phyloP scores from a whole-genome alignment of 1,140 invertebrate species.

The Proales similis region DNA sequence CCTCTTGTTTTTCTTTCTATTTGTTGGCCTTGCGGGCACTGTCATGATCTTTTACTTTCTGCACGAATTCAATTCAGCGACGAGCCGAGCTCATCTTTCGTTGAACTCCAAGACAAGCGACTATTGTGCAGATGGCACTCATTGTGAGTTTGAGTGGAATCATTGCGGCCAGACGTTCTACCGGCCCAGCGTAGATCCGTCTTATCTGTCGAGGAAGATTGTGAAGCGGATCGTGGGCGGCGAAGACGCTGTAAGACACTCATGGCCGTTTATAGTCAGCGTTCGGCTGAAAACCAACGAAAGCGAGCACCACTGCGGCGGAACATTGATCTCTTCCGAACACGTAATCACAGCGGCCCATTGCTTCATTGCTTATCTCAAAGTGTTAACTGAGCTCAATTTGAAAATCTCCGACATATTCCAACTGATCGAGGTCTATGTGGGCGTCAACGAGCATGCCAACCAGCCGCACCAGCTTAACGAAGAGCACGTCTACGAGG shows the following conservation, averaged over 20 bases:
- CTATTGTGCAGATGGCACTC: too few relatives aligned
- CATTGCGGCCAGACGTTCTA: conserved; percentile 28
- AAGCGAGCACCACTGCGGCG: conserved; percentile 28
- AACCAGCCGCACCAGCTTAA: background rate
- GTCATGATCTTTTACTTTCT: too few relatives aligned
- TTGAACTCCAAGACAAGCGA: too few relatives aligned
- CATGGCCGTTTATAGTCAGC: conserved; percentile 30
- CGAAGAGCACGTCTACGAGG: conserved; percentile 8
- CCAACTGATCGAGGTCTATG: conserved; percentile 19
- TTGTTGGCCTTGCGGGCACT: too few relatives aligned
- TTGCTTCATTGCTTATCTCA: conserved; percentile 10
- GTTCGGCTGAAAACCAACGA: conserved; percentile 8
- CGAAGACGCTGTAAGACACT: conserved; percentile 22
- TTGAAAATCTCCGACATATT: conserved; percentile 4
- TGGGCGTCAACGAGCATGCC: conserved; percentile 11
- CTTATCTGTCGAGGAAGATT: background rate
- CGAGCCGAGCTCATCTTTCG: too few relatives aligned
- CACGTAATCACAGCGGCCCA: conserved; percentile 28
- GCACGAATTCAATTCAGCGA: too few relatives aligned
- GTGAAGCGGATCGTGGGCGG: conserved; percentile 34
- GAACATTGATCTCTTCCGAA: conserved; percentile 13
- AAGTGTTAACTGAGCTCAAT: conserved; percentile 3
- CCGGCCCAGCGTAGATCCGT: conserved; percentile 14
- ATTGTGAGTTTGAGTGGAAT: conserved; percentile 24
- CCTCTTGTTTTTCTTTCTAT: too few relatives aligned